Evolutionary conservation across 2,888 invertebrate species (phyloP).

Genomic region (Rotaria sp.): DNA sequence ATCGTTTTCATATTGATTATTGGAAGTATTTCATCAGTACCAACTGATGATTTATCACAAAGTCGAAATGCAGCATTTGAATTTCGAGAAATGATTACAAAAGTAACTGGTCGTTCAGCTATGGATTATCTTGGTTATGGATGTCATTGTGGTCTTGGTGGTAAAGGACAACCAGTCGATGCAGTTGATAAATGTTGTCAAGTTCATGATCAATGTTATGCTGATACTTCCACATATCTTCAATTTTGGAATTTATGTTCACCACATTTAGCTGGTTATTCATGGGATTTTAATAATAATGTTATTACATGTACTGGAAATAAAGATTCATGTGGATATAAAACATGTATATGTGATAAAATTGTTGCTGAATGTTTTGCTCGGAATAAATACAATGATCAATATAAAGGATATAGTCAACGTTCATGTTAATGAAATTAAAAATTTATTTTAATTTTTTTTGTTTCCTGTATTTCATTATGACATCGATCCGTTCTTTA

Average conservation of each 20-base stretch:
- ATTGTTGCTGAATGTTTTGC: background rate
- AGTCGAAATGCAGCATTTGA: slow-evolving; percentile 7
- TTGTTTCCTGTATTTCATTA: background rate
- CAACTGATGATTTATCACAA: background rate
- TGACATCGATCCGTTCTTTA: background rate
- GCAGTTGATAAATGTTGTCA: background rate
- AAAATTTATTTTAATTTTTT: background rate
- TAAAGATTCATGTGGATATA: slow-evolving; percentile 15
- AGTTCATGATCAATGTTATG: slow-evolving; percentile 9
- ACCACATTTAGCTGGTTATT: background rate
- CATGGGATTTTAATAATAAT: background rate
- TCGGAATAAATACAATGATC: background rate
- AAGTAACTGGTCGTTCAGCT: background rate
- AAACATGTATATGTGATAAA: slow-evolving; percentile 27
- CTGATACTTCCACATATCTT: background rate
- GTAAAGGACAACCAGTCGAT: background rate
- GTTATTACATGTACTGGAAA: background rate
- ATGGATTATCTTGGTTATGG: slow-evolving; percentile 19
- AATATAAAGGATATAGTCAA: background rate
- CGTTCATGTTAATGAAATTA: background rate
- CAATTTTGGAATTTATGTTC: background rate
- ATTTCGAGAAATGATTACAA: slow-evolving; percentile 14
- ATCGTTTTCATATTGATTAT: background rate
- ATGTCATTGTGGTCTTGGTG: slow-evolving; percentile 1
- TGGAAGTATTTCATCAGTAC: background rate